Evolutionary conservation across 2,113 vertebrate species (phyloP), one percentile per base, ranked within the genome.

Genomic region (Bujurquina vittata): DNA sequence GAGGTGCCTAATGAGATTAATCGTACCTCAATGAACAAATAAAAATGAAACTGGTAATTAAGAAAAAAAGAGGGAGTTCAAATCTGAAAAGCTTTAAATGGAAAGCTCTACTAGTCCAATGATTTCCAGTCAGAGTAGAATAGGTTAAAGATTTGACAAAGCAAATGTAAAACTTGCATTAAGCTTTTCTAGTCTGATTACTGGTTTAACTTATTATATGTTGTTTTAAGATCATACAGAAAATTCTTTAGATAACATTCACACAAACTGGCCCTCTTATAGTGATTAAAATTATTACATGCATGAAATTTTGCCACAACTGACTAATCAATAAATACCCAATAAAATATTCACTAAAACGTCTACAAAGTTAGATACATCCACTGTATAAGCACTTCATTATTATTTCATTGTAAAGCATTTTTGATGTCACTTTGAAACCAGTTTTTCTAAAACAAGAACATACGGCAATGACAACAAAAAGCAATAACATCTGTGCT

Each of bases 1-100:
- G 22, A 29, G 17, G 40, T 60, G 82, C 12, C 59, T 79, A 79
- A 88, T 88, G 43, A 83, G 62, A 63, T 61, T 43, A 81, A 61
- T 60, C 22, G 1, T 52, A 40, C 10, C 62, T 73, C 26, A 6
- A n/a, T 26, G 63, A 65, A 62, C 9, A 14, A 77, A 26, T 49
- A 60, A 54, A 55, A 74, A 22, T 63, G 5, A 18, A 84, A 43
- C 10, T 59, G 26, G 26, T 49, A 86, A 77, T 83, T 69, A 60
- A 43, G 10, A 11, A 33, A n/a, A 60, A 12, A 54, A 62, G 4
- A 69, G 12, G 23, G n/a, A 40, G 35, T 67, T 79, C 29, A 74
- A 75, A 52, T 49, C 43, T 81, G 29, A 62, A 3, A 26, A 72
- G 58, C 20, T 74, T 55, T 83, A 67, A 80, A 73, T 31, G 61